A percentile compares a stretch with the other conserved stretches of the same genome.
Conservation (phyloP, 2,888 invertebrate genomes). For the Leptura quadrifasciata region DNA sequence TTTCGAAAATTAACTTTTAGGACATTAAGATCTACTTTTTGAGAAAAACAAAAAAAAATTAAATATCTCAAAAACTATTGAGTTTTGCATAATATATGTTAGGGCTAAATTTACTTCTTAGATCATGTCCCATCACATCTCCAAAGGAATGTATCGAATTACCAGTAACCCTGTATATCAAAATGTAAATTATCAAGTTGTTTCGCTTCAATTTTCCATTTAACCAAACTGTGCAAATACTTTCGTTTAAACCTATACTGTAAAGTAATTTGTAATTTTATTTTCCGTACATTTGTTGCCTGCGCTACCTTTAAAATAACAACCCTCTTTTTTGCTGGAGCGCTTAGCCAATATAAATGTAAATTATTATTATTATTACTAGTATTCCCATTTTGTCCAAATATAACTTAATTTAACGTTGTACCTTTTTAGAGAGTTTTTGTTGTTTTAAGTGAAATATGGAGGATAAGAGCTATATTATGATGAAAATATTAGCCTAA, state of each 20-base stretch:
- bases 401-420: not conserved
- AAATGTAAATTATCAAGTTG: too few species aligned
- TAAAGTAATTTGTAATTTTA: not conserved
- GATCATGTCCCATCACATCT: too few species aligned
- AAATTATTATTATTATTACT: constrained; percentile 21
- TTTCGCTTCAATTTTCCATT: too few species aligned
- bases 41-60: too few species aligned
- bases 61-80: too few species aligned
- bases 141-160: too few species aligned
- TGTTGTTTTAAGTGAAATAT: constrained; percentile 8
- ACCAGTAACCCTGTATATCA: too few species aligned
- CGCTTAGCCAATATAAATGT: constrained; percentile 25
- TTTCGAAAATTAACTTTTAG: too few species aligned
- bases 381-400: constrained; percentile 1
- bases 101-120: too few species aligned
- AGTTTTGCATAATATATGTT: too few species aligned
- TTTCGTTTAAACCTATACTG: not conserved
- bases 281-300: not conserved
- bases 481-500: not conserved
- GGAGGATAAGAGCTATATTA: not conserved
- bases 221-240: too few species aligned
- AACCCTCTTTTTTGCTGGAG: not conserved
- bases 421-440: not conserved
- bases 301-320: constrained; percentile 11
- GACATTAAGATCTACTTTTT: too few species aligned